These are phyloP conservation scores for Temnothorax longispinosus DNA, from an alignment of 1,140 invertebrate species.

Conservation along the genomic window DNA sequence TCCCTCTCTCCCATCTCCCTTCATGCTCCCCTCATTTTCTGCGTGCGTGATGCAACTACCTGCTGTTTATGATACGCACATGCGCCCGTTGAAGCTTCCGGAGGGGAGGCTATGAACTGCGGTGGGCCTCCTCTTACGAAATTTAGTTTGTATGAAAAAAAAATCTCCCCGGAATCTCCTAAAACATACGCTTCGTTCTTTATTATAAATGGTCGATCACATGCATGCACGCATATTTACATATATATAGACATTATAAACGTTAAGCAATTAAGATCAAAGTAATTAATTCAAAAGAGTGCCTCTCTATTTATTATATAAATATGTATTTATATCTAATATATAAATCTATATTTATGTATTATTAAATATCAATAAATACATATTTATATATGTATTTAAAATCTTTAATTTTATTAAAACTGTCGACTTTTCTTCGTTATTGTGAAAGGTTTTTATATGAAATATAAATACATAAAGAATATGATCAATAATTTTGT, in stretches of 20 bases:
- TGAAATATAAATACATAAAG: neutral
- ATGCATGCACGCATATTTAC: too few relatives aligned
- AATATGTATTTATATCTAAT: neutral
- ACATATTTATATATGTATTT: too few relatives aligned
- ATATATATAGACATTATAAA: neutral
- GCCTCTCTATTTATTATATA: neutral
- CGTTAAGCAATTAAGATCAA: neutral
- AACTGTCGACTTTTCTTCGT: neutral
- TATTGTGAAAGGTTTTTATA: neutral
- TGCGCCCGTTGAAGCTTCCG: neutral
- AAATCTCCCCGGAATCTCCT: neutral
- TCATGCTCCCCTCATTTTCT: neutral
- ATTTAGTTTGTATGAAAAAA: neutral
- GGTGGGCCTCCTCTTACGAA: neutral
- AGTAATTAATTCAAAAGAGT: conserved; percentile 9
- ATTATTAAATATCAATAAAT: too few relatives aligned
- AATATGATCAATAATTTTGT: neutral
- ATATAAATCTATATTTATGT: too few relatives aligned
- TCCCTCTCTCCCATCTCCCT: neutral
- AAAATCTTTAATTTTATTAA: neutral
- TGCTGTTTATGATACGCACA: conserved; percentile 12
- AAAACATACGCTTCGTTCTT: neutral
- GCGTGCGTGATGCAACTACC: neutral
- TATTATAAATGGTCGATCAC: neutral
- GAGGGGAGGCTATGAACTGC: neutral